phyloP scores from a whole-genome alignment of 2,888 invertebrate genomes.

The Macrophya annulata region DNA sequence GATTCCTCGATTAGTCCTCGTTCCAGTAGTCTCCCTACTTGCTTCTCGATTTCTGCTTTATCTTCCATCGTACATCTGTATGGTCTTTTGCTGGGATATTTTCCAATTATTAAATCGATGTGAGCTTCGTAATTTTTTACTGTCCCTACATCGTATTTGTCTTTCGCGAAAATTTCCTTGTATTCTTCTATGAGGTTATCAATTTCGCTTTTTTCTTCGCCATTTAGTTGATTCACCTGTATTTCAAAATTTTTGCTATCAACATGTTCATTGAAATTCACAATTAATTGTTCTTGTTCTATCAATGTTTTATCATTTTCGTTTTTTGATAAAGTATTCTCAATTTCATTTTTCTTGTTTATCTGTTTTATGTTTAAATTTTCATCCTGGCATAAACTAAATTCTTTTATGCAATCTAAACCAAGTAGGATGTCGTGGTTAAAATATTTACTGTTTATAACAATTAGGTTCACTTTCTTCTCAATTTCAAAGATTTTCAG shows the following conservation, averaged over 20 bases:
- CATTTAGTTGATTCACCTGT: slow-evolving; percentile 28
- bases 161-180: slow-evolving; percentile 61
- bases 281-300: slow-evolving; percentile 31
- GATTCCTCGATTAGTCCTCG: slow-evolving; percentile 57
- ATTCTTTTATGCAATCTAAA: slow-evolving; percentile 62
- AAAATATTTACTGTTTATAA: slow-evolving; percentile 61
- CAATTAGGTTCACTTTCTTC: slow-evolving; percentile 54
- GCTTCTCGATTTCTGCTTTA: slow-evolving; percentile 56
- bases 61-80: slow-evolving; percentile 54
- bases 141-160: slow-evolving; percentile 59
- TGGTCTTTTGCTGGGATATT: slow-evolving; percentile 58
- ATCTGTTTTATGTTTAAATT: slow-evolving; percentile 59
- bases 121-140: slow-evolving; percentile 47
- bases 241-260: slow-evolving; percentile 32
- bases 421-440: slow-evolving; percentile 60
- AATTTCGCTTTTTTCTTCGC: slow-evolving; percentile 49
- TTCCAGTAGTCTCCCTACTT: slow-evolving; percentile 54
- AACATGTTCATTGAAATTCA: slow-evolving; percentile 54
- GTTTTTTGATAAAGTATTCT: not conserved
- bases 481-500: slow-evolving; percentile 55
- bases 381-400: slow-evolving; percentile 61
- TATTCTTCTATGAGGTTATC: slow-evolving; percentile 57
- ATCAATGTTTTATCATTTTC: slow-evolving; percentile 17
- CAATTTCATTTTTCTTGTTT: slow-evolving; percentile 51
- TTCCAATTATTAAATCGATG: slow-evolving; percentile 54